Base-by-base conservation (phyloP, 1,140 invertebrate species). In the Riptortus pedestris region DNA sequence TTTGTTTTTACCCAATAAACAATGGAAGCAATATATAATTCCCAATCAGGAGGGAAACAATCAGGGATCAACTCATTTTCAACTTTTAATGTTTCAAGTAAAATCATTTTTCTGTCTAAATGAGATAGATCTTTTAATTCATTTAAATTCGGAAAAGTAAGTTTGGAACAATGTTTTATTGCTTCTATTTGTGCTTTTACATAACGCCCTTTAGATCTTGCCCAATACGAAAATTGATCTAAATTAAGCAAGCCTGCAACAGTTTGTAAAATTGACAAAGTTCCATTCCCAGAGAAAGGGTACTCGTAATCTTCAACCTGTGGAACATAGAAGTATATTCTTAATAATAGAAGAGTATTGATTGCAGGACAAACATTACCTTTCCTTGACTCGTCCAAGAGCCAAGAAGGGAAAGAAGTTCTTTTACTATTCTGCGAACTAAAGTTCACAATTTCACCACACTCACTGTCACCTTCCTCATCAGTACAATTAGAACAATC, bases 271-370 rank as follows among this genome's bases (percentile, higher is more conserved):
- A 93, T 81, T 12, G 81, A 77, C 55, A 84, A 71, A 31, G 81
- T 78, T 66, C 82, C 79, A 20, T 75, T 65, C 67, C 83, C 81
- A n/a, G 83, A 78, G 64, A 85, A 80, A 7, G 77, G 72, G 26
- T 78, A 72, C 2, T 71, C 71, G 68, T 81, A 79, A 69, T 88
- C 79, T 74, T 93, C 90, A 11, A 90, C 79, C 77, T 91, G 88
- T 16, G 84, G 80, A 24, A 77, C 78, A 65, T 82, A 82, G 66
- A 90, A 81, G 69, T 85, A 83, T 47, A 82, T 75, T 65, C 82
- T 79, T 45, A 82, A 74, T 22, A 79, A 77, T 51, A 84, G 70
- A 1, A 88, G 78, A 72, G 90, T 85, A 33, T 89, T 78, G 68
- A 85, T 83, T 67, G 78, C 79, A 2, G 78, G 70, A 1, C 85